Conservation (phyloP, 1,140 invertebrate species). For the Ceratina calcarata region DNA sequence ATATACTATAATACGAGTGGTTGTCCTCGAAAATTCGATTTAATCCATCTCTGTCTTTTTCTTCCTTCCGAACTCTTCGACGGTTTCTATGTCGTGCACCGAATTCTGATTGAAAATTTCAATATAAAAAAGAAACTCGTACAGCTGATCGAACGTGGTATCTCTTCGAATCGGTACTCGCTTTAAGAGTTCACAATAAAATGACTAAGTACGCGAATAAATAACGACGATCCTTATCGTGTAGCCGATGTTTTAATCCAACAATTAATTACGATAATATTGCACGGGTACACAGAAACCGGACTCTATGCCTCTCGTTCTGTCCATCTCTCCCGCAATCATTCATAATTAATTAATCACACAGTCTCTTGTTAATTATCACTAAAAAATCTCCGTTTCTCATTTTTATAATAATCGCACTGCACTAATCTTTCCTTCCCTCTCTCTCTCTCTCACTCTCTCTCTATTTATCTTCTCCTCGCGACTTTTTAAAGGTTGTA, state of each 20-base stretch:
- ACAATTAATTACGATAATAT: constrained; percentile 21
- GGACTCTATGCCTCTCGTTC: constrained; percentile 27
- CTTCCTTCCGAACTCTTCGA: not conserved
- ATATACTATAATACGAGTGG: no score
- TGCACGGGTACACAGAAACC: constrained; percentile 56
- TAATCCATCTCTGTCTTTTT: no score
- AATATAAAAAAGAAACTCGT: no score
- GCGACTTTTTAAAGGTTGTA: constrained; percentile 69
- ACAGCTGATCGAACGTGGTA: no score
- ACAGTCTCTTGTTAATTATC: not conserved
- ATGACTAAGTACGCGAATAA: no score
- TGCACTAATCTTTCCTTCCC: not conserved
- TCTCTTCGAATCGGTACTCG: no score
- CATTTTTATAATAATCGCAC: not conserved
- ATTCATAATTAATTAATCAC: constrained; percentile 33
- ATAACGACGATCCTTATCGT: no score
- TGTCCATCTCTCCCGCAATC: constrained; percentile 1
- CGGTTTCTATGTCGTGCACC: constrained; percentile 52
- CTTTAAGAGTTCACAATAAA: no score
- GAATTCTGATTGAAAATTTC: no score
- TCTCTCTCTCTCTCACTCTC: not conserved
- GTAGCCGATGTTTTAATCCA: no score
- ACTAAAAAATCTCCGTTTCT: not conserved
- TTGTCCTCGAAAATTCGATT: constrained; percentile 48
- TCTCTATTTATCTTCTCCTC: not conserved